Evolutionary conservation across 2,797 vertebrate genomes (phyloP), one percentile per base, ranked within the genome.

Genomic region (Sebastes cheni): DNA sequence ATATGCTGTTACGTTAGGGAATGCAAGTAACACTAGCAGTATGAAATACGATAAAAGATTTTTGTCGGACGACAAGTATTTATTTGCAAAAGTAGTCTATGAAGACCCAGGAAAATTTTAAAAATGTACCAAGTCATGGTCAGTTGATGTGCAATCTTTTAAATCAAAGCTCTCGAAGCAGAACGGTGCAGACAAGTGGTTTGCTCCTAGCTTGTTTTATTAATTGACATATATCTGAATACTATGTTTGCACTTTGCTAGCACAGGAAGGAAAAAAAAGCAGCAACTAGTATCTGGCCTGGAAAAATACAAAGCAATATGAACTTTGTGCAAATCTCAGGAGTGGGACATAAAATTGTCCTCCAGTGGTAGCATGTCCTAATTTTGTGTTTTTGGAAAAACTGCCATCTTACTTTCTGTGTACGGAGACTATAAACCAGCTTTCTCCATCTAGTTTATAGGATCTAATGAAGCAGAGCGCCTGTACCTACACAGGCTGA

Each of bases 291-390:
- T 27, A 58, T 23, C 25, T 60, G 50, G 3, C 18, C 20, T 54
- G 8, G 11, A 50, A 64, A 85, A 81, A 46, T 8, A 34, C 30
- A 67, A 72, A 87, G 56, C 39, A 75, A 52, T 59, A 23, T 67
- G 36, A 72, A 87, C 75, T 83, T 81, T 82, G 73, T 79, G 73
- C 56, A 82, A 69, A 75, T 81, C 86, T 91, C 88, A 88, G 80
- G 87, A 87, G 56, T 60, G 22, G 46, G 56, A 67, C 39, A 20
- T 62, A 8, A 27, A 60, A 10, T 66, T 75, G 71, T 81, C 56
- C 68, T 61, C 25, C 32, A 67, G 23, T 59, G 29, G 73, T 36
- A 67, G 58, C 20, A 23, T 75, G 65, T 80, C 56, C 42, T 67
- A 36, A 54, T 66, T 75, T 77, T 4, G 10, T 83, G 56, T 75